A percentile compares a stretch with the other conserved stretches of the same genome.
These are phyloP conservation scores for Procapra przewalskii DNA, from an alignment of 2,113 vertebrate genomes.

Conservation along the genomic window DNA sequence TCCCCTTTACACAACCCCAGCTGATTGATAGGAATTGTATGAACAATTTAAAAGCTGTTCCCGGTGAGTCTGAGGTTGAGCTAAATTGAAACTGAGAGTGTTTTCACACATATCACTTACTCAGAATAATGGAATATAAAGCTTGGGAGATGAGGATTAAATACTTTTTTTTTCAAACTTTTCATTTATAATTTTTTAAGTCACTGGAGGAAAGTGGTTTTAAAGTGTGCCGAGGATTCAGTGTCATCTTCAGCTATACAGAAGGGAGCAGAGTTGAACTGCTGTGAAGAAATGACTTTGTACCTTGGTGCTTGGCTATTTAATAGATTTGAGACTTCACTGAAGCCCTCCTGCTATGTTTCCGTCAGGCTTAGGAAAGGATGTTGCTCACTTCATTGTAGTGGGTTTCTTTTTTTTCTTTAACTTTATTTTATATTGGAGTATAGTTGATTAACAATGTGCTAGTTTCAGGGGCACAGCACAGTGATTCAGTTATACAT, in stretches of 20 bases:
- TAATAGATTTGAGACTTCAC: background rate
- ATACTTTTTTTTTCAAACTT: background rate
- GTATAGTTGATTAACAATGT: background rate
- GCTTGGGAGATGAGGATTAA: slow-evolving; percentile 15
- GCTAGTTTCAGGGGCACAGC: background rate
- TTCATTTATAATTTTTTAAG: slow-evolving; percentile 22
- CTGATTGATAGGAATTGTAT: slow-evolving; percentile 64
- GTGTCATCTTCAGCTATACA: background rate
- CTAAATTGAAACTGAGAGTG: slow-evolving; percentile 60
- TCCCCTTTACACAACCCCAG: slow-evolving; percentile 54
- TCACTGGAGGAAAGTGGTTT: background rate
- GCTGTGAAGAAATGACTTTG: background rate
- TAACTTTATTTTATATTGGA: background rate
- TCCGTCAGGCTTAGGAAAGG: background rate
- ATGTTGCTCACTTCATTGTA: background rate
- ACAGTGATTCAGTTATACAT: background rate
- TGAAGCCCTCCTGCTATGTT: background rate
- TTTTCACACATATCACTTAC: slow-evolving; percentile 60
- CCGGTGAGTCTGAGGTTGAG: slow-evolving; percentile 46
- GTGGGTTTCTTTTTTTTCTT: background rate
- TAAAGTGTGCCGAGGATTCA: background rate
- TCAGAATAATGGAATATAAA: slow-evolving; percentile 53
- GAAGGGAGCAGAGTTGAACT: background rate
- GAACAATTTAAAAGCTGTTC: slow-evolving; percentile 60
- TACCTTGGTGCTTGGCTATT: background rate